Percentiles rank a stretch among this genome's conserved stretches.
Conservation (phyloP, 2,888 invertebrate genomes). For the Cephus rjabovi region DNA sequence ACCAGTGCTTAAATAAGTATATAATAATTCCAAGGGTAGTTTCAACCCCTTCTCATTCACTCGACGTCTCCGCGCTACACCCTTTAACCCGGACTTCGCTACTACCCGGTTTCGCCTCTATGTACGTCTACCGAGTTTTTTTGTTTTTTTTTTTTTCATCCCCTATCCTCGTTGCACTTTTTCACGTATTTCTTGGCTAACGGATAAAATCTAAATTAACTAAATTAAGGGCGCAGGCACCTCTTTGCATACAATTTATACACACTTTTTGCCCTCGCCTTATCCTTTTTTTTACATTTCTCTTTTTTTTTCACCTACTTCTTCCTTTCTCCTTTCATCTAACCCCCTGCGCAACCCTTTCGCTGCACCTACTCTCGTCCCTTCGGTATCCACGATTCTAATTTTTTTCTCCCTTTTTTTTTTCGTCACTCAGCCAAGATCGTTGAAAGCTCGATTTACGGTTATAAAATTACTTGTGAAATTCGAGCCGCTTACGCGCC, state of each 20-base stretch:
- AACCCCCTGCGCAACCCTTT: conserved; percentile 18
- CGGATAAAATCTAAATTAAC: conserved; percentile 68
- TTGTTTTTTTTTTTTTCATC: too few species aligned
- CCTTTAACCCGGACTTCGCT: too few species aligned
- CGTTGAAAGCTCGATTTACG: conserved; percentile 64
- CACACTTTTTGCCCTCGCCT: conserved; percentile 36
- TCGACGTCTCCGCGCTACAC: conserved; percentile 12
- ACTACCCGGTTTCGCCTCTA: too few species aligned
- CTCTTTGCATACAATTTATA: conserved; percentile 62
- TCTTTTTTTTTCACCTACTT: conserved; percentile 30
- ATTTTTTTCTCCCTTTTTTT: conserved; percentile 9
- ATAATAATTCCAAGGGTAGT: conserved; percentile 60
- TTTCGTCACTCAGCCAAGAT: conserved; percentile 34
- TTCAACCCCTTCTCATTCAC: conserved; percentile 34
- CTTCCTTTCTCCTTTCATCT: conserved; percentile 14
- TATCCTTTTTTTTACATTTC: conserved; percentile 13
- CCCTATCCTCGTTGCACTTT: conserved; percentile 25
- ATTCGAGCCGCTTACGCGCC: conserved; percentile 47
- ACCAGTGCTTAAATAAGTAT: conserved; percentile 63
- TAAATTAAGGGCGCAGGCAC: conserved; percentile 63
- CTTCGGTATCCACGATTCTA: conserved; percentile 3
- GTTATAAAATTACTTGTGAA: conserved; percentile 62
- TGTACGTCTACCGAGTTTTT: neutral
- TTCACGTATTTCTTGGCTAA: conserved; percentile 46
- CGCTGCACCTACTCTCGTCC: conserved; percentile 21